Evolutionary conservation across 2,888 invertebrate species (phyloP), one percentile per base, ranked within the genome.

Genomic region (Sinotaia quadrata): DNA sequence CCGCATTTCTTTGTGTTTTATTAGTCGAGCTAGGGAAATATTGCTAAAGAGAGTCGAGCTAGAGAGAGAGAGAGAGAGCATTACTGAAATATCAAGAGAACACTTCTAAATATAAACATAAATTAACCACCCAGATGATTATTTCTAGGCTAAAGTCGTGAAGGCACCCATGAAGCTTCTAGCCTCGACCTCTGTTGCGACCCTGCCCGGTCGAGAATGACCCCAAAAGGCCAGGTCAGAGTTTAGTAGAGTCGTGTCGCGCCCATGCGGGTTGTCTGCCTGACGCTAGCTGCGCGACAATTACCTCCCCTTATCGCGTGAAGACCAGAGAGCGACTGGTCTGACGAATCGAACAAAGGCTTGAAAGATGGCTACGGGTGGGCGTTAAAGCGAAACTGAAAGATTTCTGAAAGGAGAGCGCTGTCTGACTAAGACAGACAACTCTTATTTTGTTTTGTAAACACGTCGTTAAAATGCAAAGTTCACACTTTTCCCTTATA

Each of bases 231-330:
- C 51, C 61, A 61, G 47, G 61, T 51, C 61, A 61, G 51, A 51
- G 61, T 49, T 61, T 51, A 61, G 15, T 24, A n/a, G 27, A 51
- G 61, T 51, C 61, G 49, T 51, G 51, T 24, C 24, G 8, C 24
- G 61, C 49, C 49, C 49, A 34, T 61, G 51, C 61, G 61, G 61
- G 61, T 61, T 51, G 51, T 61, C 61, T 61, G 60, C 47, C 21
- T 21, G 33, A n/a, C 12, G n/a, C 47, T 21, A 18, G 49, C 21
- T 44, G 31, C 33, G 49, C 47, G 33, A 18, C 15, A 60, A 31
- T 60, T 47, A 49, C 47, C 44, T 44, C 44, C 49, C 47, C 31
- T 60, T 41, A 0, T 31, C 44, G 15, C 15, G 58, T 21, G 36
- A 37, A 56, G 52, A 41, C 41, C 21, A 36, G 24, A 27, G 37